Conservation (phyloP, 2,888 invertebrate genomes). For the Eulithis prunata region DNA sequence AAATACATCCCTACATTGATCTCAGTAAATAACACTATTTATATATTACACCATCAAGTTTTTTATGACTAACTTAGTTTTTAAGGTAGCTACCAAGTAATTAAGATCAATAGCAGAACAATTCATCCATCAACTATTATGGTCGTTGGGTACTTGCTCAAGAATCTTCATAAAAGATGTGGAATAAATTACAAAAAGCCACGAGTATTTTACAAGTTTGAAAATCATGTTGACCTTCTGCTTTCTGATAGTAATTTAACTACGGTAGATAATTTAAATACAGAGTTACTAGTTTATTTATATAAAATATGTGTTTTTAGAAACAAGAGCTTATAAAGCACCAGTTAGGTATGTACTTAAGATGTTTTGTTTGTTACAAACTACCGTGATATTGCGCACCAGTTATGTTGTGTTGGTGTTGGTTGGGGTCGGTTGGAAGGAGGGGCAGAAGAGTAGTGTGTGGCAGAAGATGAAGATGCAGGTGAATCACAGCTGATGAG, state of each 20-base stretch:
- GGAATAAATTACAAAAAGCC: slow-evolving; percentile 5
- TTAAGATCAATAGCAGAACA: no score
- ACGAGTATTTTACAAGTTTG: slow-evolving; percentile 12
- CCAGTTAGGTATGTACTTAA: not conserved
- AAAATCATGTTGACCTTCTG: slow-evolving; percentile 25
- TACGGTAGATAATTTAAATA: slow-evolving; percentile 1
- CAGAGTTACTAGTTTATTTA: slow-evolving; percentile 1
- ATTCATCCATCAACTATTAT: no score
- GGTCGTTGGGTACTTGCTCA: not conserved
- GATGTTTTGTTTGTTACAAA: slow-evolving; percentile 3
- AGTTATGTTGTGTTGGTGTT: slow-evolving; percentile 1
- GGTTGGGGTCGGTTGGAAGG: not conserved
- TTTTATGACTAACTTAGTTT: no score
- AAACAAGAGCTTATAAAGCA: not conserved
- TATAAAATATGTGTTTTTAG: not conserved
- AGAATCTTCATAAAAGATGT: slow-evolving; percentile 1
- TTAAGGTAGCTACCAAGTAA: no score
- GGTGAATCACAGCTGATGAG: slow-evolving; percentile 78
- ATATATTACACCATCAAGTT: no score
- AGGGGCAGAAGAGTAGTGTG: slow-evolving; percentile 23
- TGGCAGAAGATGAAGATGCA: slow-evolving; percentile 53
- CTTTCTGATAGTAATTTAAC: slow-evolving; percentile 8
- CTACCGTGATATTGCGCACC: not conserved
- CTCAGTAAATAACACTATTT: no score
- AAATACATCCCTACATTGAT: no score